Percentiles rank a stretch among this genome's conserved stretches.
Evolutionary conservation across 1,140 invertebrate genomes (phyloP).

Genomic region (Zaprionus inermis): DNA sequence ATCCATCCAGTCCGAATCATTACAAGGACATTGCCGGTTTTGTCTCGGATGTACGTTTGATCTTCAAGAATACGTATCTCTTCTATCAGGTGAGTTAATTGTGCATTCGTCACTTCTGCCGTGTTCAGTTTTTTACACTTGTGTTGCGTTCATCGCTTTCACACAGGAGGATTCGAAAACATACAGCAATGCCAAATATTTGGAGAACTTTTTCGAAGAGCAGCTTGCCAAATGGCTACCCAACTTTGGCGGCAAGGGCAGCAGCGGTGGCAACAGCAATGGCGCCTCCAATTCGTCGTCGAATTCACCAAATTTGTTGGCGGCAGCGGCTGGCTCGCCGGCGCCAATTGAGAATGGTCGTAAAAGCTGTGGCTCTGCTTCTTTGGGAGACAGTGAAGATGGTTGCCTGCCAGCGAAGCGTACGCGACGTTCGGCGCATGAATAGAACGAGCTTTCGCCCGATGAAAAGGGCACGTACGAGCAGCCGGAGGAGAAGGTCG

Average conservation of each 20-base stretch:
- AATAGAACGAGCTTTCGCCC: slow-evolving; percentile 81
- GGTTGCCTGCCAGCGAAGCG: slow-evolving; percentile 73
- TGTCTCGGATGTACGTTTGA: slow-evolving; percentile 91
- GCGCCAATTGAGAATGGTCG: slow-evolving; percentile 72
- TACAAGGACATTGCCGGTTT: slow-evolving; percentile 91
- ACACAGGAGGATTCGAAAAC: slow-evolving; percentile 91
- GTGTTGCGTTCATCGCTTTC: slow-evolving; percentile 54
- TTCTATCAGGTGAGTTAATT: slow-evolving; percentile 91
- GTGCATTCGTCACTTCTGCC: neutral
- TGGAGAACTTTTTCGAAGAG: slow-evolving; percentile 94
- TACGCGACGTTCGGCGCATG: slow-evolving; percentile 59
- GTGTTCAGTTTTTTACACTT: slow-evolving; percentile 35
- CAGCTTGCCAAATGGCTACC: slow-evolving; percentile 92
- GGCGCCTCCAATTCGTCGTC: slow-evolving; percentile 46
- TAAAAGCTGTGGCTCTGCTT: slow-evolving; percentile 73
- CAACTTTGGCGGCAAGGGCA: slow-evolving; percentile 86
- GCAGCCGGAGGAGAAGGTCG: slow-evolving; percentile 10
- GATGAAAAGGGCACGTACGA: slow-evolving; percentile 46
- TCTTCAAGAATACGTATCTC: slow-evolving; percentile 94
- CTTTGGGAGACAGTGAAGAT: slow-evolving; percentile 68
- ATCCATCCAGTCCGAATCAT: slow-evolving; percentile 88
- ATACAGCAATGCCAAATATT: slow-evolving; percentile 92
- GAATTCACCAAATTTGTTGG: slow-evolving; percentile 55
- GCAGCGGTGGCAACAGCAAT: slow-evolving; percentile 36
- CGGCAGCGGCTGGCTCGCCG: slow-evolving; percentile 49